Evolutionary conservation across 2,888 invertebrate genomes (phyloP).

Genomic region (Athetis lepigone): DNA sequence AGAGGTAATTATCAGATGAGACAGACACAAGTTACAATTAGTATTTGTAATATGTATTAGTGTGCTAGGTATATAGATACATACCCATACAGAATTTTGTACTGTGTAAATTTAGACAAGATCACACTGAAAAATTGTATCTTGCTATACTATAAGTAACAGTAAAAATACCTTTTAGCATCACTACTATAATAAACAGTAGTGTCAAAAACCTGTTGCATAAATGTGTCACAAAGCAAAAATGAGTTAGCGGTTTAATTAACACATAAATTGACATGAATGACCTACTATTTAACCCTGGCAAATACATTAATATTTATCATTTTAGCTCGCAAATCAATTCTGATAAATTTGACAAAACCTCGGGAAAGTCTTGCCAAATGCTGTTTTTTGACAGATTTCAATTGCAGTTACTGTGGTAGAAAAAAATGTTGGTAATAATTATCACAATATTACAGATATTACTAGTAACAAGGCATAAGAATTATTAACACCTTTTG

Average conservation of each 20-base stretch:
- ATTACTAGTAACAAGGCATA: no score
- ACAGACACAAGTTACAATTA: no score
- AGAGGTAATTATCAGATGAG: no score
- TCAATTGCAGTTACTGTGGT: no score
- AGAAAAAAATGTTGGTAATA: no score
- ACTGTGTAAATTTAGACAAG: no score
- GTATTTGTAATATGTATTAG: no score
- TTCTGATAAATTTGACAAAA: not conserved
- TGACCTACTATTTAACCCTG: constrained; percentile 44
- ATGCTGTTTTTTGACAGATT: not conserved
- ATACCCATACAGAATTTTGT: no score
- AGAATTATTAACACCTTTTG: no score
- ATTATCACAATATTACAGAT: no score
- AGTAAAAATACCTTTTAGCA: constrained; percentile 36
- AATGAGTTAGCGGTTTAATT: constrained; percentile 33
- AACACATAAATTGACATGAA: constrained; percentile 44
- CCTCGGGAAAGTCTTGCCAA: not conserved
- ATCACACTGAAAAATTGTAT: not conserved
- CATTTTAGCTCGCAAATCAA: not conserved
- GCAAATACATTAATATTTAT: constrained; percentile 31
- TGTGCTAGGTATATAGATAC: no score
- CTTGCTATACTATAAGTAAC: constrained; percentile 11
- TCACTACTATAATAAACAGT: constrained; percentile 23
- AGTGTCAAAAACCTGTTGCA: constrained; percentile 45
- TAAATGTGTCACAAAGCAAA: constrained; percentile 28